Conservation (phyloP, 2,113 vertebrate species). For the Lampris incognitus region DNA sequence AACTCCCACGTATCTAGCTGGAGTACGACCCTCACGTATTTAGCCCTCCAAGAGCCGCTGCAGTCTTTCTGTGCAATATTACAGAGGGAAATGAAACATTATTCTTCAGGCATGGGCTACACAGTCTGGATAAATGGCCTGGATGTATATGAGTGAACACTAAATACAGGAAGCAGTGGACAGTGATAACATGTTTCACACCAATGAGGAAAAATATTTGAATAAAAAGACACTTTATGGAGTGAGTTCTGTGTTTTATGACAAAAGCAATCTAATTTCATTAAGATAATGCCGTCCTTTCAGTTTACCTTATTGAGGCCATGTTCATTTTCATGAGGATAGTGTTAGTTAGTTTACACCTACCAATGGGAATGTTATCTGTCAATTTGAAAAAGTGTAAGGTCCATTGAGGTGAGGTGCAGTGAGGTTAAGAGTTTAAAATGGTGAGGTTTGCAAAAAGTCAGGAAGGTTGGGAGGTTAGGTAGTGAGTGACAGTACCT, state of each 20-base stretch:
- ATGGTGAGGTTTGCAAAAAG: not conserved
- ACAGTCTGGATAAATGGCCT: conserved; percentile 3
- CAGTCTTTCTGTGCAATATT: too few relatives aligned
- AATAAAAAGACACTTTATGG: not conserved
- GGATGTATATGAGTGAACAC: not conserved
- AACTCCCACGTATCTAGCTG: not conserved
- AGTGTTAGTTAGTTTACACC: too few relatives aligned
- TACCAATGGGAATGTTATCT: not conserved
- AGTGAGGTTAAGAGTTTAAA: not conserved
- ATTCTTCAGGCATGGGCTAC: not conserved
- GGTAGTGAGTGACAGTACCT: conserved; percentile 83
- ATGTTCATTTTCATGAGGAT: too few relatives aligned
- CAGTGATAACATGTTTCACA: not conserved
- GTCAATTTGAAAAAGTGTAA: not conserved
- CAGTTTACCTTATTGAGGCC: too few relatives aligned
- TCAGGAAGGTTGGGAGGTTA: not conserved
- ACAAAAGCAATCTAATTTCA: not conserved
- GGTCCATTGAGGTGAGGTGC: not conserved
- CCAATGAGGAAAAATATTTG: not conserved
- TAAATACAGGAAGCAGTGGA: too few relatives aligned
- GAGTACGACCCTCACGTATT: not conserved
- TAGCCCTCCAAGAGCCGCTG: not conserved
- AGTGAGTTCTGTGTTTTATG: not conserved
- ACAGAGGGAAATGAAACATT: conserved; percentile 2
- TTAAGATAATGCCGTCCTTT: too few relatives aligned